A percentile compares a stretch with the other conserved stretches of the same genome.
Conservation (phyloP, 2,888 invertebrate genomes). For the Tolmerus cingulatus region DNA sequence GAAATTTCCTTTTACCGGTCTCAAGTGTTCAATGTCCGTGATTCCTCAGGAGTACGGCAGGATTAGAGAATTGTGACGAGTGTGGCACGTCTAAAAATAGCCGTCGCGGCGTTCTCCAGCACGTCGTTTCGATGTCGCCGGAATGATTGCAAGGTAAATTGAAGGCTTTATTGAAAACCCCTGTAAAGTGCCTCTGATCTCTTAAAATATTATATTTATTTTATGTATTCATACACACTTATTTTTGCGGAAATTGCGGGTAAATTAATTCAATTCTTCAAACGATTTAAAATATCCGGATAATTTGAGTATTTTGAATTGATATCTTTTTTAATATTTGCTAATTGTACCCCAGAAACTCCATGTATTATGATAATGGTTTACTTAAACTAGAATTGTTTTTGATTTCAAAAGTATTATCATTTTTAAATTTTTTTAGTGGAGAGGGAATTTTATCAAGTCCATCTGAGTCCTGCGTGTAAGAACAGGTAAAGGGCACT, state of each 20-base stretch:
- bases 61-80: not conserved
- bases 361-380: not conserved
- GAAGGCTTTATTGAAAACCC: not conserved
- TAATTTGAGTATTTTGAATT: not conserved
- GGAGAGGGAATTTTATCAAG: not conserved
- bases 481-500: not conserved
- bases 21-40: not conserved
- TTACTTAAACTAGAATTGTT: not conserved
- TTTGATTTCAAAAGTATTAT: not conserved
- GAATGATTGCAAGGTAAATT: constrained; percentile 1
- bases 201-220: not conserved
- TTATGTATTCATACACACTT: not conserved
- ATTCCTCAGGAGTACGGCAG: not conserved
- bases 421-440: not conserved
- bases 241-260: not conserved
- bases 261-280: not conserved
- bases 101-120: not conserved
- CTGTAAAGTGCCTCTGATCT: not conserved
- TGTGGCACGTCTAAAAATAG: not conserved
- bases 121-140: not conserved
- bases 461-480: not conserved
- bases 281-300: not conserved
- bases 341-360: not conserved
- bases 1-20: not conserved
- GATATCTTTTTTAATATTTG: not conserved